Evolutionary conservation across 2,113 vertebrate genomes (phyloP), one percentile per base, ranked within the genome.

Genomic region (Ibidorhyncha struthersii): DNA sequence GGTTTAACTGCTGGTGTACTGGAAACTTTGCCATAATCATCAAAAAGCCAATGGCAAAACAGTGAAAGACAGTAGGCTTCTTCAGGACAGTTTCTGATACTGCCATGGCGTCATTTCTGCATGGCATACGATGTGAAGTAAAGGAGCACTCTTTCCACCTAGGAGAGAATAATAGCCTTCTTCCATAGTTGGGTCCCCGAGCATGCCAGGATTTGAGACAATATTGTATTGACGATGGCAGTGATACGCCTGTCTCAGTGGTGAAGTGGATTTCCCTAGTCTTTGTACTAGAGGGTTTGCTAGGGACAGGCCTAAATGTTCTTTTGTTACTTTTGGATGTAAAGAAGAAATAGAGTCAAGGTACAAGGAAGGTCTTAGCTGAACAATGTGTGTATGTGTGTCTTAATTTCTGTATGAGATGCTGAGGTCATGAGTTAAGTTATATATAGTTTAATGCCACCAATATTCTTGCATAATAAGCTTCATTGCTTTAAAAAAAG

Each of bases 111-210:
- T 22, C 27, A 70, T 62, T 77, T 56, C 63, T 72, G 52, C 32
- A 19, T 2, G 3, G 32, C 8, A 2, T 25, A 5, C 0, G 4
- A 29, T n/a, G 43, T 14, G 38, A 34, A 41, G 41, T 26, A 45
- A 38, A 62, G 50, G 52, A 45, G 26, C 1, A 1, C 29, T 73
- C 27, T 43, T 50, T 62, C n/a, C 4, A 30, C 16, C 40, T 22
- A 8, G 32, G 16, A 53, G 45, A 59, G 26, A 41, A 80, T 32
- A 34, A 22, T 12, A 73, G 9, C 36, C 10, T 22, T 34, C 20
- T 38, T 30, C 38, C 8, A 4, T 15, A 9, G 16, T 7, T 49
- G 9, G 9, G n/a, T 47, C 19, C 63, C 30, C 10, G 7, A 38
- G 11, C 6, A 1, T 41, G 43, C 23, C 50, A 16, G 6, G 43